phyloP scores from a whole-genome alignment of 37 sponge, comb jelly and placozoan species.

The Eunapius fragilis region DNA sequence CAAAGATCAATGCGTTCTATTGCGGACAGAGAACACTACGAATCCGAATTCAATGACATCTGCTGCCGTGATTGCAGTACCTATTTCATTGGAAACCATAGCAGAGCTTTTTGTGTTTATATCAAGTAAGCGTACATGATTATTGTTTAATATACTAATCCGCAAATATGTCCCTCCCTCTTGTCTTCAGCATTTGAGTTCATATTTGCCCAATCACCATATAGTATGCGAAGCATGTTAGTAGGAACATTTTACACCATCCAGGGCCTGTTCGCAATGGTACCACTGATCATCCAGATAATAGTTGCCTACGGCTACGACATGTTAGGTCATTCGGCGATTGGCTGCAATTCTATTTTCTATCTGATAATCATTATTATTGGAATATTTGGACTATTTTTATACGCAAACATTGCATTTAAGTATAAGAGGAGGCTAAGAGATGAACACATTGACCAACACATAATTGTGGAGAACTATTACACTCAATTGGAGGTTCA shows the following conservation, averaged over 20 bases:
- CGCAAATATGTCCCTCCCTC: neutral
- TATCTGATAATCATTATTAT: neutral
- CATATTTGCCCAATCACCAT: constrained; percentile 21
- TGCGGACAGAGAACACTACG: neutral
- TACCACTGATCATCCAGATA: neutral
- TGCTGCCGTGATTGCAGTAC: constrained; percentile 3
- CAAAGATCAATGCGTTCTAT: neutral
- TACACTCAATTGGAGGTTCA: no score
- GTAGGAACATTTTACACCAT: constrained; percentile 7
- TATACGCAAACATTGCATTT: constrained; percentile 18
- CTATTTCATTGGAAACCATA: neutral
- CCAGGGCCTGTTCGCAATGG: neutral
- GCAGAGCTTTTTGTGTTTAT: constrained; percentile 24
- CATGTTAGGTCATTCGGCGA: neutral
- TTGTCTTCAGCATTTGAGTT: neutral
- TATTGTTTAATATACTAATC: neutral
- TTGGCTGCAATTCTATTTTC: constrained; percentile 32
- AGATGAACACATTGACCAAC: constrained; percentile 7
- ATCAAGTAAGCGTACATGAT: neutral
- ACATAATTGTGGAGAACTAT: neutral
- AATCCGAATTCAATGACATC: neutral
- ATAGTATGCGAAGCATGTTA: constrained; percentile 28
- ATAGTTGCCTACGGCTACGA: neutral
- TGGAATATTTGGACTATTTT: constrained; percentile 13
- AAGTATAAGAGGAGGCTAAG: constrained; percentile 58